Evolutionary conservation across 2,888 invertebrate genomes (phyloP).

Genomic region (Pimpla rufipes): DNA sequence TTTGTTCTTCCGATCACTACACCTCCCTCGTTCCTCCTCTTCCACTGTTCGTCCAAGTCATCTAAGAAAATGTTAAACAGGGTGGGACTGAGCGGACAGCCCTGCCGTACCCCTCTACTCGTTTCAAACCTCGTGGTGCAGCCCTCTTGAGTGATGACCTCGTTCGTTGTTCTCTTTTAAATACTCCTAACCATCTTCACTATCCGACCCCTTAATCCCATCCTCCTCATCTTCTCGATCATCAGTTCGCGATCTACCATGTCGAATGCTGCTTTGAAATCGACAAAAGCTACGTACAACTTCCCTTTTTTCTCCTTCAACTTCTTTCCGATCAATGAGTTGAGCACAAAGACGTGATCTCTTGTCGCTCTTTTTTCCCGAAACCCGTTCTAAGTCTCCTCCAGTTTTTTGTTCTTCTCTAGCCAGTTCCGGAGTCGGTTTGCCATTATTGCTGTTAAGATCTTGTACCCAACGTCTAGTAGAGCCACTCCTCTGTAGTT

Average conservation of each 20-base stretch:
- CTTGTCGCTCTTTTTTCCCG: constrained; percentile 26
- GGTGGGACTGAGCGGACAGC: too few relatives aligned
- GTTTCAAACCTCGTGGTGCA: too few relatives aligned
- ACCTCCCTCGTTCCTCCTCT: too few relatives aligned
- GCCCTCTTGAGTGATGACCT: too few relatives aligned
- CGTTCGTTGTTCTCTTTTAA: too few relatives aligned
- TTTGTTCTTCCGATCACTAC: too few relatives aligned
- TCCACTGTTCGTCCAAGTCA: too few relatives aligned
- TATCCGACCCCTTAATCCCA: constrained; percentile 51
- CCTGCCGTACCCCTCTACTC: too few relatives aligned
- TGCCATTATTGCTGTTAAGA: constrained; percentile 49
- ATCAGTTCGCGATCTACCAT: constrained; percentile 46
- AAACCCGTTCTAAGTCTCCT: constrained; percentile 68
- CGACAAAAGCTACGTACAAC: background rate
- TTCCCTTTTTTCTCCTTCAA: background rate
- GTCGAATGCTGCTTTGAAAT: too few relatives aligned
- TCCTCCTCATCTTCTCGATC: constrained; percentile 46
- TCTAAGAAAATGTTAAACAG: too few relatives aligned
- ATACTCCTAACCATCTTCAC: constrained; percentile 46
- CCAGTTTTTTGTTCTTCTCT: constrained; percentile 42
- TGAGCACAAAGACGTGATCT: constrained; percentile 38
- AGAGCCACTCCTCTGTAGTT: constrained; percentile 59
- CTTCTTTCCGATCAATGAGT: constrained; percentile 22
- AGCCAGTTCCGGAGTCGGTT: constrained; percentile 47
- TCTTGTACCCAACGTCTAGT: constrained; percentile 53